Evolutionary conservation across 2,113 vertebrate species (phyloP).

Genomic region (Cyphomyrus plagiostoma): DNA sequence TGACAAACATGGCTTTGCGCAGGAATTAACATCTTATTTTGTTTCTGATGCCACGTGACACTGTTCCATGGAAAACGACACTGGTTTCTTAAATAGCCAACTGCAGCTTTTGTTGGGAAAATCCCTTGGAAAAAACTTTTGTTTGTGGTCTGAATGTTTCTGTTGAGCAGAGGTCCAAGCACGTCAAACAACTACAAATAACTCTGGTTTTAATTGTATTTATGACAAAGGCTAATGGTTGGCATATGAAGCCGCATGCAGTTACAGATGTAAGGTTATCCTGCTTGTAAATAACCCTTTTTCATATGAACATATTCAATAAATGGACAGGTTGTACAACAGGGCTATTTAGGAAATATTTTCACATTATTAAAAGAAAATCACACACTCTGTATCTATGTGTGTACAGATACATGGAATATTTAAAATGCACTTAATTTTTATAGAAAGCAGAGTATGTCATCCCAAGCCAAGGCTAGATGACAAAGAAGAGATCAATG

Average conservation of each 20-base stretch:
- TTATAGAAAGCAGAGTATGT: constrained; percentile 59
- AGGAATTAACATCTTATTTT: constrained; percentile 37
- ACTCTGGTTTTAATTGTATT: constrained; percentile 28
- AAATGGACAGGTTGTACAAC: constrained; percentile 25
- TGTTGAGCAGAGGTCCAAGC: neutral
- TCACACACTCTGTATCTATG: constrained; percentile 49
- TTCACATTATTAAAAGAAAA: constrained; percentile 58
- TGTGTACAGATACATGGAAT: neutral
- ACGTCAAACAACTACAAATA: constrained; percentile 21
- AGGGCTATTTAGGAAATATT: constrained; percentile 61
- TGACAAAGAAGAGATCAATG: constrained; percentile 54
- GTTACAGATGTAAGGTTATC: constrained; percentile 36
- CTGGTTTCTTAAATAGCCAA: neutral
- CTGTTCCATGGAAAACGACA: neutral
- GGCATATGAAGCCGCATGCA: constrained; percentile 58
- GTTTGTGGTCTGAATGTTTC: neutral
- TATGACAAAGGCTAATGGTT: constrained; percentile 33
- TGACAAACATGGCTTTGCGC: constrained; percentile 11
- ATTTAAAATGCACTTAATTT: constrained; percentile 64
- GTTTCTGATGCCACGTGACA: neutral
- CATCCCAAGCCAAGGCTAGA: constrained; percentile 30
- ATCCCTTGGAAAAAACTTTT: neutral
- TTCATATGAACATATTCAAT: constrained; percentile 35
- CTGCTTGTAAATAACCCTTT: constrained; percentile 36
- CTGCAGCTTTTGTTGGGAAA: neutral